A percentile compares a stretch with the other conserved stretches of the same genome.
These are phyloP conservation scores for Beaufortia kweichowensis DNA, from an alignment of 2,113 vertebrate genomes.

Conservation along the genomic window DNA sequence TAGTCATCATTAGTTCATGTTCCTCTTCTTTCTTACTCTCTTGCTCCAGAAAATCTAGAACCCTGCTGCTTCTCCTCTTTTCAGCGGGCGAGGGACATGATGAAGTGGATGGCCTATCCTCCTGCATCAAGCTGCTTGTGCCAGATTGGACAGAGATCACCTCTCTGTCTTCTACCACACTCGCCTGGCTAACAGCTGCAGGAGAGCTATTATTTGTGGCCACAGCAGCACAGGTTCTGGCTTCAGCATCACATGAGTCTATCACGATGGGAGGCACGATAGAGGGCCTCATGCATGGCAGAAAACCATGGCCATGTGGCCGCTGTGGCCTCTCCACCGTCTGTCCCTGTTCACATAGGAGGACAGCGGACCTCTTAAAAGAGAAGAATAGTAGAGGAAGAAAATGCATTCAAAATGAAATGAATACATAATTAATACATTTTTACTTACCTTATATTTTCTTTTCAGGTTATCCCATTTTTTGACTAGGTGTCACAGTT, in stretches of 20 bases:
- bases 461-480: background rate
- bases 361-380: slow-evolving; percentile 1
- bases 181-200: background rate
- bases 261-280: background rate
- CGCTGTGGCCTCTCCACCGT: background rate
- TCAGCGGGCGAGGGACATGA: background rate
- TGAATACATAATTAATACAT: background rate
- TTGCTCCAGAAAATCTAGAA: background rate
- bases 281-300: background rate
- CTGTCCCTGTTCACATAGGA: background rate
- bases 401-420: background rate
- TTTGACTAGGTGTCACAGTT: background rate
- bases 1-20: background rate
- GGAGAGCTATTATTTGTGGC: background rate
- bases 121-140: background rate
- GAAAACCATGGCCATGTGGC: slow-evolving; percentile 14
- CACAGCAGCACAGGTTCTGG: background rate
- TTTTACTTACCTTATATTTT: background rate
- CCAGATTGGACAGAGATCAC: background rate
- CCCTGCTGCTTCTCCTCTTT: background rate
- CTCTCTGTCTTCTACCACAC: background rate
- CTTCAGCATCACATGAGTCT: background rate
- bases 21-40: background rate
- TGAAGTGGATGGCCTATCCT: background rate
- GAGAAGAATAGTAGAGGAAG: background rate